These are phyloP conservation scores for Amblyteles armatorius DNA, from an alignment of 2,888 invertebrate species.

Conservation along the genomic window DNA sequence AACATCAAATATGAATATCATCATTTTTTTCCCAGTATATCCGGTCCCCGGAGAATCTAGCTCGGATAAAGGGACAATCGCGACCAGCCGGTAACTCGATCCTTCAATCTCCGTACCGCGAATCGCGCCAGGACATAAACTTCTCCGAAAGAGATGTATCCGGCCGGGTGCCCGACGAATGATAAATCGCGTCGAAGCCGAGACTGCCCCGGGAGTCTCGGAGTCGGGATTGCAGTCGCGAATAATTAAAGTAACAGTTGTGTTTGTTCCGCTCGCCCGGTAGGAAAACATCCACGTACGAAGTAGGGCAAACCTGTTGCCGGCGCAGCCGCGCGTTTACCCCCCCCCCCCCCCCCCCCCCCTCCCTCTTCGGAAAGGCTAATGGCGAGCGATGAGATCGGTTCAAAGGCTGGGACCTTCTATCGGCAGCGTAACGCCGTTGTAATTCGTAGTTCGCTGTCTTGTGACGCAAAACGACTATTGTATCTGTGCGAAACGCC, in stretches of 20 bases:
- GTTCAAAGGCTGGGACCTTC: constrained; percentile 16
- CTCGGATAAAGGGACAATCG: neutral
- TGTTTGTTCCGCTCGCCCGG: constrained; percentile 1
- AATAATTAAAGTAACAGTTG: constrained; percentile 13
- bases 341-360: neutral
- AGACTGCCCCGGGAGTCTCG: neutral
- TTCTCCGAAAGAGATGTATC: constrained; percentile 49
- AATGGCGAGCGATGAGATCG: constrained; percentile 2
- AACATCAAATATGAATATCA: neutral
- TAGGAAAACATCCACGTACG: neutral
- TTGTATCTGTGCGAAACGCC: neutral
- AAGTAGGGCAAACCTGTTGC: constrained; percentile 33
- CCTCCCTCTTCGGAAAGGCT: too few relatives aligned
- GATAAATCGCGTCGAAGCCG: constrained; percentile 30
- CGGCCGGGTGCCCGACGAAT: constrained; percentile 5
- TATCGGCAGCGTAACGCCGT: constrained; percentile 4
- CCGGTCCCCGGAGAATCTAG: neutral
- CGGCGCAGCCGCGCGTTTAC: constrained; percentile 11
- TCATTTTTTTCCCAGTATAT: neutral
- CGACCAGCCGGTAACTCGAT: constrained; percentile 40
- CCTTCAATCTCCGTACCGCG: constrained; percentile 26
- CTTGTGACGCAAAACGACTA: neutral
- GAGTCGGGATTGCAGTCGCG: neutral
- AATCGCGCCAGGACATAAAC: constrained; percentile 42
- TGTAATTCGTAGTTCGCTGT: constrained; percentile 4